These are phyloP conservation scores for Trachelus tabidus DNA, from an alignment of 2,888 invertebrate genomes.

Conservation along the genomic window DNA sequence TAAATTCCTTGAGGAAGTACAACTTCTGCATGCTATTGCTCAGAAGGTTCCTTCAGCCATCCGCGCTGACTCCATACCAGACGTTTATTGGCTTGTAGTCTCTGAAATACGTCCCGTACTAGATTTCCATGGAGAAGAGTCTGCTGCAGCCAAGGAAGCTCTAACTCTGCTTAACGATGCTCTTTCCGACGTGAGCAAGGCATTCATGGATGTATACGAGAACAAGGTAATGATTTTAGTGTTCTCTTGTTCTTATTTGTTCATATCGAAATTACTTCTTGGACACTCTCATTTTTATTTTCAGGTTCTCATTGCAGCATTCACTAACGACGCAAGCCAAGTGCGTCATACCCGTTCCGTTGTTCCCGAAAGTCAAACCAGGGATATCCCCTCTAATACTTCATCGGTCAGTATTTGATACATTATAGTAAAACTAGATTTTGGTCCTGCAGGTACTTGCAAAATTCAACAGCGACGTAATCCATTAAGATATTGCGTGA, in stretches of 20 bases:
- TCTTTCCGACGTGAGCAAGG: slow-evolving; percentile 53
- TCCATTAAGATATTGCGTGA: not conserved
- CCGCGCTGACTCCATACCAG: slow-evolving; percentile 70
- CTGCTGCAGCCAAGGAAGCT: slow-evolving; percentile 75
- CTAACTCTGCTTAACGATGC: slow-evolving; percentile 71
- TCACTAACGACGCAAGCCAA: slow-evolving; percentile 76
- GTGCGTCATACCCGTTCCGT: slow-evolving; percentile 49
- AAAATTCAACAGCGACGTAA: not conserved
- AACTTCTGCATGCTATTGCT: slow-evolving; percentile 71
- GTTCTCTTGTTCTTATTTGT: not conserved
- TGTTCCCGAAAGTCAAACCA: slow-evolving; percentile 32
- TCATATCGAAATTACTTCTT: not conserved
- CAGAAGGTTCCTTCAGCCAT: slow-evolving; percentile 69
- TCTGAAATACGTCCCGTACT: slow-evolving; percentile 73
- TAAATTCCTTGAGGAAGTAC: slow-evolving; percentile 74
- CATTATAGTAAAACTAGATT: slow-evolving; percentile 11
- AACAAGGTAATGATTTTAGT: slow-evolving; percentile 48
- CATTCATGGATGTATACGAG: slow-evolving; percentile 61
- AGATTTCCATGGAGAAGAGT: slow-evolving; percentile 75
- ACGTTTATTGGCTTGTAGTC: slow-evolving; percentile 76
- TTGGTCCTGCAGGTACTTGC: not conserved
- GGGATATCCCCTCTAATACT: slow-evolving; percentile 28
- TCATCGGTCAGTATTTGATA: slow-evolving; percentile 34
- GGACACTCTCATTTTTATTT: slow-evolving; percentile 12
- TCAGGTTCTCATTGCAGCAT: slow-evolving; percentile 72